Conservation (phyloP, 2,888 invertebrate species). For the Blastobasis adustella region DNA sequence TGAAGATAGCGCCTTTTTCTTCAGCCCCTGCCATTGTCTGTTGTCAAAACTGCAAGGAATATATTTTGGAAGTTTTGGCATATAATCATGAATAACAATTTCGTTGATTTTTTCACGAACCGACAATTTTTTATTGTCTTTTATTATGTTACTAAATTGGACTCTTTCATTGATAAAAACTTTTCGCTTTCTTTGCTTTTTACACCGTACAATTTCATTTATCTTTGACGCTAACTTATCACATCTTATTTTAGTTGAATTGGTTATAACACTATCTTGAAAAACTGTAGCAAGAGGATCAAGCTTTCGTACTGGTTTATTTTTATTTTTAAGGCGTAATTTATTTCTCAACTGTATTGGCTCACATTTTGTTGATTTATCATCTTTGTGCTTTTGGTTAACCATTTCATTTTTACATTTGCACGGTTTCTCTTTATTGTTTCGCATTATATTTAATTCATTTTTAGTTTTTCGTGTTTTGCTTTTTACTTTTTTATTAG, state of each 20-base stretch:
- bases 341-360: too few relatives aligned
- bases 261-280: conserved; percentile 9
- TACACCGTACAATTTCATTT: conserved; percentile 11
- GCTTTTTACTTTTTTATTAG: conserved; percentile 2
- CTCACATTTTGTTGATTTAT: conserved; percentile 1
- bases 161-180: conserved; percentile 18
- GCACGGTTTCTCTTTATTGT: conserved; percentile 4
- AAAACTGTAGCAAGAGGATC: too few relatives aligned
- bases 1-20: conserved; percentile 28
- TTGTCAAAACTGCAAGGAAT: conserved; percentile 1
- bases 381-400: neutral
- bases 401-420: conserved; percentile 1
- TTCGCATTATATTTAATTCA: conserved; percentile 4
- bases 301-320: too few relatives aligned
- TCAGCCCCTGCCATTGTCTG: neutral
- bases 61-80: conserved; percentile 10
- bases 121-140: conserved; percentile 17
- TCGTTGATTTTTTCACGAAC: conserved; percentile 20
- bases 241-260: conserved; percentile 23
- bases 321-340: too few relatives aligned
- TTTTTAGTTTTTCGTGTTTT: conserved; percentile 2
- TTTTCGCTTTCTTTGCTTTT: conserved; percentile 15
- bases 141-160: conserved; percentile 14
- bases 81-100: conserved; percentile 20
- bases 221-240: conserved; percentile 19